These are phyloP conservation scores for Percopsis omiscomaycus DNA, from an alignment of 2,797 vertebrate species.

Conservation along the genomic window DNA sequence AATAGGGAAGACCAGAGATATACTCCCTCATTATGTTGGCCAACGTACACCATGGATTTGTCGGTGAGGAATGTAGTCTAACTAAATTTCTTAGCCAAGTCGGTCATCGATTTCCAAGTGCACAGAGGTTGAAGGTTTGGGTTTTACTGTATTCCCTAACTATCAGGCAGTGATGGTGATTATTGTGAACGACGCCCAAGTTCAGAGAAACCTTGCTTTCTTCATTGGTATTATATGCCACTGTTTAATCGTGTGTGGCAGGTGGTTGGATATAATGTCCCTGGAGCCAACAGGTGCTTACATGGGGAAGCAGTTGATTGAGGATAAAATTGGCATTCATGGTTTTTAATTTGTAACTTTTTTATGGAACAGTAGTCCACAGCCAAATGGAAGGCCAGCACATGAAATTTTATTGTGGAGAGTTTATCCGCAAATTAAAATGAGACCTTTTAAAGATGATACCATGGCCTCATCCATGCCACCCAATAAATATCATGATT, in stretches of 20 bases:
- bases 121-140: constrained; percentile 37
- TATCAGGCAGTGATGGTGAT: constrained; percentile 42
- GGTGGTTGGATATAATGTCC: constrained; percentile 46
- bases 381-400: constrained; percentile 23
- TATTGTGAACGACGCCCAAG: constrained; percentile 19
- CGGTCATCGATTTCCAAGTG: constrained; percentile 32
- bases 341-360: constrained; percentile 46
- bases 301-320: constrained; percentile 35
- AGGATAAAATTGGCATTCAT: constrained; percentile 55
- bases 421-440: constrained; percentile 51
- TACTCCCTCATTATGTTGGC: constrained; percentile 56
- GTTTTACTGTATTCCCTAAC: constrained; percentile 33
- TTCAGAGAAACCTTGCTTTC: constrained; percentile 16
- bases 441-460: constrained; percentile 25
- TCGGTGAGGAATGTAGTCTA: constrained; percentile 14
- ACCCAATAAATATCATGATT: constrained; percentile 28
- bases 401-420: constrained; percentile 35
- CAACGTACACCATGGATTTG: constrained; percentile 34
- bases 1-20: constrained; percentile 51
- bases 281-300: constrained; percentile 40
- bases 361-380: constrained; percentile 43
- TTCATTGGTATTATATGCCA: constrained; percentile 15
- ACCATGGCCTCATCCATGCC: constrained; percentile 8
- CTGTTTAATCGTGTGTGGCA: constrained; percentile 29
- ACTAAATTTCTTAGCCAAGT: constrained; percentile 31